Evolutionary conservation across 2,797 vertebrate genomes (phyloP), one percentile per base, ranked within the genome.

Genomic region (Esox masquinongy): DNA sequence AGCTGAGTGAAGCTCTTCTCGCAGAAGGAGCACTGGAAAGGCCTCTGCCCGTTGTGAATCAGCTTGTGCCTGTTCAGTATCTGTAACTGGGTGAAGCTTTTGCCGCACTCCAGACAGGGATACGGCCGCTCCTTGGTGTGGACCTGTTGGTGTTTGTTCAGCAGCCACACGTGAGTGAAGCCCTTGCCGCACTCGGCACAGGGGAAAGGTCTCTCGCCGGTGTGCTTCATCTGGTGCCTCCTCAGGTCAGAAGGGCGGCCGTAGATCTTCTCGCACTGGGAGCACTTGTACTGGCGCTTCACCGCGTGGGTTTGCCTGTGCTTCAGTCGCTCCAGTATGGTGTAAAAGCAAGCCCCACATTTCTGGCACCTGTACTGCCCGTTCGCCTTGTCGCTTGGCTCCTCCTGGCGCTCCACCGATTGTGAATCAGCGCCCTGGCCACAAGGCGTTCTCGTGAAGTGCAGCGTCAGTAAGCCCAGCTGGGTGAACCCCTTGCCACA

Each of bases 161-260:
- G 82, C 3, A 90, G 88, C 86, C 90, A 88, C 68, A 88, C 79
- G 0, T 92, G 90, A 0, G 90, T 90, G 78, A 92, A 92, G 75
- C 81, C 83, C 74, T 90, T 91, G 17, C 89, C 89, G 0, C 91
- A 92, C 47, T 74, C 74, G 7, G 86, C 74, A 0, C 91, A 92
- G 14, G 79, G 26, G 63, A 90, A 92, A 0, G 90, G 90, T 8
- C 88, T 84, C 80, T 88, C 87, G 0, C 89, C 90, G 0, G 87
- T 90, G 81, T 89, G 88, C 16, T 90, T 91, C 90, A 90, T 87
- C 82, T 89, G 86, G 85, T 92, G 91, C 2, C 89, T 82, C 82
- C 84, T 88, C 7, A 92, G 86, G 79, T 91, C 90, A 0, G 85
- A 87, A 0, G 88, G 82, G 7, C 88, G 82, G 39, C 88, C 70